A percentile compares a stretch with the other conserved stretches of the same genome.
These are phyloP conservation scores for Cistogaster globosa DNA, from an alignment of 2,888 invertebrate species.

Conservation along the genomic window DNA sequence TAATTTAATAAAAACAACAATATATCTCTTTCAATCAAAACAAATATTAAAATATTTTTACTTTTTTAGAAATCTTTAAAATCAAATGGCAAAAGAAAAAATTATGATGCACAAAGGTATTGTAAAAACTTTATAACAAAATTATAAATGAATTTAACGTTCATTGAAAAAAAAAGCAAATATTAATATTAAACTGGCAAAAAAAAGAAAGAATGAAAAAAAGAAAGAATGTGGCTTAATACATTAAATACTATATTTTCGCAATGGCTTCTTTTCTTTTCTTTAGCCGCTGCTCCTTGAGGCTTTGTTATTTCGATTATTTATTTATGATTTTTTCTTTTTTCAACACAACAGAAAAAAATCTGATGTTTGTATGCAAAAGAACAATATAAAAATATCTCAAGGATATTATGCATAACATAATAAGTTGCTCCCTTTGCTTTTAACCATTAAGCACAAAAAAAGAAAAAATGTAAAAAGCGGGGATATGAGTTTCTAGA, in stretches of 20 bases:
- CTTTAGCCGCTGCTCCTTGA: conserved; percentile 31
- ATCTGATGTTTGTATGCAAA: conserved; percentile 75
- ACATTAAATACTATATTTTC: conserved; percentile 76
- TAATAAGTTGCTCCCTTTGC: conserved; percentile 43
- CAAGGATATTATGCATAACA: conserved; percentile 80
- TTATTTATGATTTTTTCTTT: conserved; percentile 23
- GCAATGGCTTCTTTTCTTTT: conserved; percentile 46
- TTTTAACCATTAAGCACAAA: conserved; percentile 55
- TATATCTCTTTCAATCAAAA: conserved; percentile 42
- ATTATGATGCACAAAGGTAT: conserved; percentile 83
- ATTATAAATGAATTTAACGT: conserved; percentile 61
- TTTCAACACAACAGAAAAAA: conserved; percentile 71
- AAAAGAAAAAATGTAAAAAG: conserved; percentile 58
- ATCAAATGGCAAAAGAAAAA: conserved; percentile 72
- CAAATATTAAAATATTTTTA: background rate
- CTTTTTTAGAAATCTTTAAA: conserved; percentile 13
- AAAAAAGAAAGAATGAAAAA: conserved; percentile 8
- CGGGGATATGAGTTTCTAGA: conserved; percentile 67
- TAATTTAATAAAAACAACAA: conserved; percentile 31
- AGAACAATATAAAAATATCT: conserved; percentile 78
- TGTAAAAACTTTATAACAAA: conserved; percentile 75
- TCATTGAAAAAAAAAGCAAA: conserved; percentile 62
- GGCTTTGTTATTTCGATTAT: conserved; percentile 37
- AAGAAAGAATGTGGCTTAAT: conserved; percentile 65
- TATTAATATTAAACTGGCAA: conserved; percentile 69